Base-by-base conservation (phyloP, 2,888 invertebrate species). In the Agrilus mali region DNA sequence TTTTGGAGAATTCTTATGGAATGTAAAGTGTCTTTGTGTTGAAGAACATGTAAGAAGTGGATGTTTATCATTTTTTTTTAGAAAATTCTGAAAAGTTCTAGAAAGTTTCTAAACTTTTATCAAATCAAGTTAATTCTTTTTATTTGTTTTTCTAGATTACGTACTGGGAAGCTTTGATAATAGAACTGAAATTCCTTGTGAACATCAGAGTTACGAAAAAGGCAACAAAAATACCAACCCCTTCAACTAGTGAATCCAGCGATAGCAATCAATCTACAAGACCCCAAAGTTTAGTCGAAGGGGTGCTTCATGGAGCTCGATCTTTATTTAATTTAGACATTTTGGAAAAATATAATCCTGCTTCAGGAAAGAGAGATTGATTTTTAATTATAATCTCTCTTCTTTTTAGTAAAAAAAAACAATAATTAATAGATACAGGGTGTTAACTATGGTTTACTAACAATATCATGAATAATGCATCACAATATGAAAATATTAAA, bases 1-100 rank as follows among this genome's bases (percentile, higher is more conserved):
- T 5, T 64, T 89, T 8, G 69, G 82, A 15, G 93, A 96, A 63
- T 92, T 94, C 60, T 66, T 89, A 14, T 80, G 89, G 78, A 86
- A 90, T 61, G 80, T 88, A 2, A 75, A 82, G 51, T 75, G 84
- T 57, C 78, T 86, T 38, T 78, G 86, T 17, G 79, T 82, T 2
- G 78, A 80, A 45, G 83, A 86, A 63, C 82, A 81, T 72, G 88
- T 87, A 60, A 63, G 64, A 44, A 31, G 22, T 41, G n/a, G n/a
- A n/a, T n/a, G n/a, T n/a, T n/a, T n/a, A n/a, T n/a, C n/a, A n/a
- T n/a, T n/a, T n/a, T n/a, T n/a, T n/a, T n/a, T n/a, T n/a, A n/a
- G n/a, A n/a, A n/a, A n/a, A n/a, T n/a, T n/a, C n/a, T n/a, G n/a
- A n/a, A n/a, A 3, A 20, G 20, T 20, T 20, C 20, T 20, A 6